phyloP scores from a whole-genome alignment of 2,888 invertebrate species.

The Drosophila mimica region DNA sequence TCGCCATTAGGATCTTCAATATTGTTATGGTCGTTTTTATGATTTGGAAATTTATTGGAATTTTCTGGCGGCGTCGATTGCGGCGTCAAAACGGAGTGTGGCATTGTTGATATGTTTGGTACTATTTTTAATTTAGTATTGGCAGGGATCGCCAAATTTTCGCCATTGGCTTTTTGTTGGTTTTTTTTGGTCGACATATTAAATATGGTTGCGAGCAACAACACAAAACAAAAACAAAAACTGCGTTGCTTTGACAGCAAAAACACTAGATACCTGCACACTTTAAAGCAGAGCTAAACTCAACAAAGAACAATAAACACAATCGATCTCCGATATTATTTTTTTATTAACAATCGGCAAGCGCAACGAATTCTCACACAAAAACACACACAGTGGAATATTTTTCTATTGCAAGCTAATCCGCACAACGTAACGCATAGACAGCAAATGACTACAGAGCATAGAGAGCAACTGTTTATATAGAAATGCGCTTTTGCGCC shows the following conservation, averaged over 20 bases:
- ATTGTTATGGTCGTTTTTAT: slow-evolving; percentile 10
- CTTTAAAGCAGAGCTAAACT: no score
- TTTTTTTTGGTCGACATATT: slow-evolving; percentile 68
- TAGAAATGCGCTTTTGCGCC: not conserved
- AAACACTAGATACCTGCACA: no score
- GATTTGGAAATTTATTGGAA: not conserved
- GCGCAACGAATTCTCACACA: not conserved
- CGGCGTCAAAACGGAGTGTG: slow-evolving; percentile 39
- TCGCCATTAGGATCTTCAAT: slow-evolving; percentile 5
- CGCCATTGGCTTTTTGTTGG: slow-evolving; percentile 39
- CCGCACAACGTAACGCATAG: slow-evolving; percentile 12
- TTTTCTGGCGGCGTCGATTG: slow-evolving; percentile 48
- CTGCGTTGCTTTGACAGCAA: not conserved
- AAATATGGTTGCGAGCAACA: slow-evolving; percentile 27
- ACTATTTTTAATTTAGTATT: slow-evolving; percentile 27
- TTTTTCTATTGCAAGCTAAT: not conserved
- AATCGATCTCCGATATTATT: not conserved
- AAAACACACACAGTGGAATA: not conserved
- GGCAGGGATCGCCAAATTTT: slow-evolving; percentile 26
- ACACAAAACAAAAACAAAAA: slow-evolving; percentile 18
- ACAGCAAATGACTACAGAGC: slow-evolving; percentile 10
- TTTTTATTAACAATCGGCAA: not conserved
- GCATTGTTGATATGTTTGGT: slow-evolving; percentile 37
- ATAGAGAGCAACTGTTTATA: not conserved
- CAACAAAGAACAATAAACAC: not conserved